Percentiles rank a stretch among this genome's conserved stretches.
Conservation (phyloP, 2,113 vertebrate genomes). For the Papio anubis region DNA sequence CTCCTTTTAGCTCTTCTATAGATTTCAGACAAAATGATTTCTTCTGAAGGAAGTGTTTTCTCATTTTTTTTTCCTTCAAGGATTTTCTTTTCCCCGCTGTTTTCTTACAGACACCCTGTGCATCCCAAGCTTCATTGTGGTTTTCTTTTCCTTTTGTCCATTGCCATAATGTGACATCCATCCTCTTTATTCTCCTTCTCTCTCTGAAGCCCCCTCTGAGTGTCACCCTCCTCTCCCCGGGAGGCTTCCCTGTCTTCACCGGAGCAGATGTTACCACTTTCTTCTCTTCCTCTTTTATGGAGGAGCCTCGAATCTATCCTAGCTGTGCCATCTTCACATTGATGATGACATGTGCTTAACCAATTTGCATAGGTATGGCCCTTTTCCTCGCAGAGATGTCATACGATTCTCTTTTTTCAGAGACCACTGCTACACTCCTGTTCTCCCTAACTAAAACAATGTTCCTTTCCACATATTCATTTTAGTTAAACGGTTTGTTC, state of each 20-base stretch:
- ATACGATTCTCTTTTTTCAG: not conserved
- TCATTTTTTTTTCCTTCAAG: not conserved
- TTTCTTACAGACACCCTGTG: not conserved
- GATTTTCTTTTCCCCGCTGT: not conserved
- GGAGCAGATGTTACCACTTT: not conserved
- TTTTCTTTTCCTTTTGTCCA: not conserved
- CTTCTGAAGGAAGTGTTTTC: not conserved
- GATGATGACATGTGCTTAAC: not conserved
- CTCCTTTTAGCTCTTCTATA: not conserved
- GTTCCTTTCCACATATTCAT: not conserved
- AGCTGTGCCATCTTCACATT: not conserved
- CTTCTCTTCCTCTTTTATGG: not conserved
- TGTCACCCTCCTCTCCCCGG: fast-evolving
- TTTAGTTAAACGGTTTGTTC: not conserved
- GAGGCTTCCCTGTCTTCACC: not conserved
- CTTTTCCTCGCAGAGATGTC: not conserved
- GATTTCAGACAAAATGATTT: not conserved
- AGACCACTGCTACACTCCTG: not conserved
- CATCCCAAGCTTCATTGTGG: fast-evolving
- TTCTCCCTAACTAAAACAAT: not conserved
- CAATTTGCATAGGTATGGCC: not conserved
- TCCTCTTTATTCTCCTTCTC: not conserved
- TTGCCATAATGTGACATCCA: not conserved
- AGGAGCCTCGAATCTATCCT: not conserved
- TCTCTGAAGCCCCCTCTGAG: not conserved